Percentiles rank a stretch among this genome's conserved stretches.
These are phyloP conservation scores for Zaprionus gabonicus DNA, from an alignment of 1,140 invertebrate genomes.

Conservation along the genomic window DNA sequence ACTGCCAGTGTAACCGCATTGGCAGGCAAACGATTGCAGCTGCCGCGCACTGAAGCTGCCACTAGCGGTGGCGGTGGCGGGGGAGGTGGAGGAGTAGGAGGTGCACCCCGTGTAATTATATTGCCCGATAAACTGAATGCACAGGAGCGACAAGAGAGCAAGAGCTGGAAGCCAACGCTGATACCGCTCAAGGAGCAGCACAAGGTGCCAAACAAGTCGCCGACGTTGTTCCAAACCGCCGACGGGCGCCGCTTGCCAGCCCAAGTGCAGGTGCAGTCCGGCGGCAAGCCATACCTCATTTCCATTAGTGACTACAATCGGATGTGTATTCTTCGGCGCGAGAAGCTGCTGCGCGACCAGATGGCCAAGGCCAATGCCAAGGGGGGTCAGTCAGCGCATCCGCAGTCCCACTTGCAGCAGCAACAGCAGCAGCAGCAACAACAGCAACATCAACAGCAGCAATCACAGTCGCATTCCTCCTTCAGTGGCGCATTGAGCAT, in stretches of 20 bases:
- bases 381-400: conserved; percentile 16
- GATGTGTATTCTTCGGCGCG: conserved; percentile 88
- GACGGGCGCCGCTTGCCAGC: conserved; percentile 86
- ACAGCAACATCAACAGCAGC: conserved; percentile 42
- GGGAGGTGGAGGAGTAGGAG: conserved; percentile 79
- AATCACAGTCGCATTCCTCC: conserved; percentile 23
- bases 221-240: conserved; percentile 86
- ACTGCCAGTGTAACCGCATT: conserved; percentile 22
- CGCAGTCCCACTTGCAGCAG: conserved; percentile 31
- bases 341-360: conserved; percentile 87
- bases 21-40: conserved; percentile 45
- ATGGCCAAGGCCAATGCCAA: conserved; percentile 84
- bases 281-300: conserved; percentile 88
- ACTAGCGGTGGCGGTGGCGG: conserved; percentile 63
- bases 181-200: conserved; percentile 87
- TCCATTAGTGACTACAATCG: conserved; percentile 89
- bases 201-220: conserved; percentile 82
- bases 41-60: conserved; percentile 56
- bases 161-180: conserved; percentile 89
- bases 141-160: conserved; percentile 84
- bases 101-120: conserved; percentile 75
- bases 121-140: conserved; percentile 75
- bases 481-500: conserved; percentile 30
- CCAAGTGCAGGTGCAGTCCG: conserved; percentile 87
- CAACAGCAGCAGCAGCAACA: conserved; percentile 34